Evolutionary conservation across 2,888 invertebrate species (phyloP), one percentile per base, ranked within the genome.

Genomic region (Linyphia triangularis): DNA sequence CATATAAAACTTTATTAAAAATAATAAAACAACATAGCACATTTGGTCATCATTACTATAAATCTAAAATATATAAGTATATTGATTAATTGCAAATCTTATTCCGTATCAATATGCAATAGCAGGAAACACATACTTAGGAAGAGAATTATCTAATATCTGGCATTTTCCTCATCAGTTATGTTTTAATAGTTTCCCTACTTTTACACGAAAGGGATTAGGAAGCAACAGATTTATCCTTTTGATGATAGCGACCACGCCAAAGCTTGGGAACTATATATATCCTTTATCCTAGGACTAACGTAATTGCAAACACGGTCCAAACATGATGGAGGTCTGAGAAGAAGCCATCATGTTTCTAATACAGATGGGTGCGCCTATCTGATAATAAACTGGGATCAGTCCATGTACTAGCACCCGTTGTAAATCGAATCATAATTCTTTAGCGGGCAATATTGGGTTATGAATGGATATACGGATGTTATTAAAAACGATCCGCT

Each of bases 341-440:
- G 78, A 67, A 40, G 67, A 43, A 40, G 43, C 70, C 43, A 59
- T 24, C 30, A 63, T 77, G 77, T 77, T 77, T 63, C 33, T 63
- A 40, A 61, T 63, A 61, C 40, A 40, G 63, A 77, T 30, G 73
- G 28, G 73, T 73, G 30, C 28, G 51, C 57, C 59, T 59, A 73
- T 73, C 73, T 59, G 57, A 51, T 30, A 73, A 73, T 73, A 73
- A 73, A 73, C 73, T 33, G 26, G 77, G 77, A 77, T 77, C 61
- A 77, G 37, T 24, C 51, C 37, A 43, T 59, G 59, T 28, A 16
- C 43, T 26, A 30, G 30, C 28, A 19, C 22, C 37, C 61, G 37
- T 4, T 63, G 77, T 63, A 77, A 77, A 77, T 77, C 63, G 77
- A 77, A 77, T 7, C 77, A 59, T 77, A 77, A 77, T 77, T 77